phyloP scores from a whole-genome alignment of 2,797 vertebrate species.

The Takifugu ocellatus region DNA sequence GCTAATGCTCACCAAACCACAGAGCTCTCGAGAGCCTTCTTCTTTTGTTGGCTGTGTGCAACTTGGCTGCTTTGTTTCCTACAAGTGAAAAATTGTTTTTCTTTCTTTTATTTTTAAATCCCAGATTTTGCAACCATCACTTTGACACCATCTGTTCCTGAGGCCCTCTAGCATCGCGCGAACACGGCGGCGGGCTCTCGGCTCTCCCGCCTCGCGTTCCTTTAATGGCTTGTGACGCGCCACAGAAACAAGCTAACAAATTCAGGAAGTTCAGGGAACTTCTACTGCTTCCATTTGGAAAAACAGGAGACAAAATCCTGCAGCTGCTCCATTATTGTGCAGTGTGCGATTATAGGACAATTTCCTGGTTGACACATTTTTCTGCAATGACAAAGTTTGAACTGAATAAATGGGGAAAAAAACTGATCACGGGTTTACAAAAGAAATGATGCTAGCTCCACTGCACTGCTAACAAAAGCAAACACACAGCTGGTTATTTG shows the following conservation, averaged over 20 bases:
- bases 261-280: slow-evolving; percentile 2
- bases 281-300: not conserved
- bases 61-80: too few relatives aligned
- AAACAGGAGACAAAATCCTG: not conserved
- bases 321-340: slow-evolving; percentile 2
- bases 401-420: not conserved
- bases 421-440: too few relatives aligned
- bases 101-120: not conserved
- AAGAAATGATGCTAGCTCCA: too few relatives aligned
- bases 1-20: too few relatives aligned
- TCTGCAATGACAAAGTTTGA: not conserved
- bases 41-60: too few relatives aligned
- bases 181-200: slow-evolving; percentile 2
- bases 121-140: not conserved
- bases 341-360: not conserved
- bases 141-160: not conserved
- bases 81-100: too few relatives aligned
- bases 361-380: slow-evolving; percentile 1
- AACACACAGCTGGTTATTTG: slow-evolving; percentile 3
- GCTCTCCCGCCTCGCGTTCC: not conserved
- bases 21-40: too few relatives aligned
- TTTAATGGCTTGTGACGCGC: slow-evolving; percentile 1
- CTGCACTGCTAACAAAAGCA: not conserved
- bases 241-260: slow-evolving; percentile 5
- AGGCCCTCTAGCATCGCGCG: slow-evolving; percentile 8